phyloP scores from a whole-genome alignment of 2,113 vertebrate species.

The Erythrocebus patas region DNA sequence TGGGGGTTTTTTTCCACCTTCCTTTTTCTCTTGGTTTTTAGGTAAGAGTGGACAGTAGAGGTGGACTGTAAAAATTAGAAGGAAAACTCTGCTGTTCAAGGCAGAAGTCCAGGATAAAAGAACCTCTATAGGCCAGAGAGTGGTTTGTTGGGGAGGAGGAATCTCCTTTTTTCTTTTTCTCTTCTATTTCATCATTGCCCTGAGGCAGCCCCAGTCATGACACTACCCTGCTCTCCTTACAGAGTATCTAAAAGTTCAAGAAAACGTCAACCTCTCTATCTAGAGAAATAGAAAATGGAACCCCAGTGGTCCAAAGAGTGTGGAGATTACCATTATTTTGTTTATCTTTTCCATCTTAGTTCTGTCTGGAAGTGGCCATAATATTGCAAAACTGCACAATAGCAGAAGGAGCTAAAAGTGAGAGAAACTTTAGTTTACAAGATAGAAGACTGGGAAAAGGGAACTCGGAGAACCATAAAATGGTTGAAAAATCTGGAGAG shows the following conservation, averaged over 20 bases:
- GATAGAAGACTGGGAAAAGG: neutral
- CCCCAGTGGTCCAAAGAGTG: neutral
- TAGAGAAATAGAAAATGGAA: neutral
- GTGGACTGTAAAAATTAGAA: neutral
- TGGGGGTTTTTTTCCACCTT: fast-evolving
- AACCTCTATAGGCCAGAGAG: neutral
- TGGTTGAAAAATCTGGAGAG: neutral
- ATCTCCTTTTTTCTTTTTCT: neutral
- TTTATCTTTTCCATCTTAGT: neutral
- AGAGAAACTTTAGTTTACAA: neutral
- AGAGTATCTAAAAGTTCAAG: neutral
- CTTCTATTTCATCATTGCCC: neutral
- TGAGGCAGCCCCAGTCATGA: neutral
- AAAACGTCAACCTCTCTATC: neutral
- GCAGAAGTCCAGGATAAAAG: neutral
- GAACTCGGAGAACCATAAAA: neutral
- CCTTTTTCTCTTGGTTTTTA: neutral
- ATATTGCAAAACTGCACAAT: neutral
- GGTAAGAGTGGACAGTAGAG: neutral
- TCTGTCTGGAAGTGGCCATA: neutral
- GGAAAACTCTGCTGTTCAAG: neutral
- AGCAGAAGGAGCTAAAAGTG: neutral
- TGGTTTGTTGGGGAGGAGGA: neutral
- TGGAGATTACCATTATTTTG: neutral
- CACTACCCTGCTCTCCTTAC: neutral